These are phyloP conservation scores for Catamblyrhynchus diadema DNA, from an alignment of 2,797 vertebrate species.

Conservation along the genomic window DNA sequence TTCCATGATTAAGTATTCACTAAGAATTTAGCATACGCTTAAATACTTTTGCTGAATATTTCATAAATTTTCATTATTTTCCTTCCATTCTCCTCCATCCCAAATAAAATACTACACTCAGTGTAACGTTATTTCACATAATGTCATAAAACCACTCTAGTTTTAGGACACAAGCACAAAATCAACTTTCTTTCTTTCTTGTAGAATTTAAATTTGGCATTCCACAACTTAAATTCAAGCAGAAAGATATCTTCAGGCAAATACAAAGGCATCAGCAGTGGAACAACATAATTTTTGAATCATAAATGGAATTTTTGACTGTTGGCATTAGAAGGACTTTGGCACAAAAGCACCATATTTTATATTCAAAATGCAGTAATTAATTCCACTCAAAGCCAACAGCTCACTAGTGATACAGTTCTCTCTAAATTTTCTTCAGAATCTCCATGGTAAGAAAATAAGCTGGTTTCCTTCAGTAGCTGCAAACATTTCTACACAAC, in stretches of 20 bases:
- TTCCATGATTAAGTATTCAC: background rate
- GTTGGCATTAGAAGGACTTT: slow-evolving; percentile 1
- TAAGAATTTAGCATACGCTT: background rate
- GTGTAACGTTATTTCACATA: background rate
- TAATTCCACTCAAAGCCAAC: slow-evolving; percentile 5
- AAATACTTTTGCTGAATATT: background rate
- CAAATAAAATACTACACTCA: background rate
- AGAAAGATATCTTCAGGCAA: background rate
- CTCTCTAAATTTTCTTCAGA: background rate
- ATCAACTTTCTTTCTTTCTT: background rate
- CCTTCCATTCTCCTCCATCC: background rate
- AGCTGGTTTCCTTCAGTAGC: background rate
- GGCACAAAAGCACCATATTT: background rate
- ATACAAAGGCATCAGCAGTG: background rate
- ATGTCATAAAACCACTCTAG: background rate
- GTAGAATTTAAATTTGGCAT: background rate
- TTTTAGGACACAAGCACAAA: background rate
- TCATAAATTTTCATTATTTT: background rate
- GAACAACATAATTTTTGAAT: background rate
- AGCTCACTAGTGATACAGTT: background rate
- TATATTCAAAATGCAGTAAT: slow-evolving; percentile 1
- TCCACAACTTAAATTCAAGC: background rate
- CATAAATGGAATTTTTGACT: background rate
- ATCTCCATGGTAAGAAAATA: background rate
- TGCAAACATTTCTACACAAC: slow-evolving; percentile 20